Evolutionary conservation across 2,113 vertebrate genomes (phyloP), one percentile per base, ranked within the genome.

Genomic region (Epinephelus fuscoguttatus): DNA sequence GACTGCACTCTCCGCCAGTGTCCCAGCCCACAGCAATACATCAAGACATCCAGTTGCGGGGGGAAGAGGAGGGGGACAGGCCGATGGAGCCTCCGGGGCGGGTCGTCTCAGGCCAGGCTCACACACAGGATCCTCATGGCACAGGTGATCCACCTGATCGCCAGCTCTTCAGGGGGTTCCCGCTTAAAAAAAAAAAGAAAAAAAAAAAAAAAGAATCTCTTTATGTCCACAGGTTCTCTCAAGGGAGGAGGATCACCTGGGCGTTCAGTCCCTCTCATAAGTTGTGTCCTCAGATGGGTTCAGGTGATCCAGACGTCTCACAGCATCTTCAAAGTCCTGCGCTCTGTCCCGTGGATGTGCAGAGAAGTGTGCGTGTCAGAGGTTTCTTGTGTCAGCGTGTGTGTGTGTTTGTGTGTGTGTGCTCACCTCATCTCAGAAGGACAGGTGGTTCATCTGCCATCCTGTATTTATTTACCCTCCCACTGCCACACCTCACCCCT

Each of bases 1-100:
- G 98, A 97, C 96, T 94, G 97, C 94, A 96, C 97, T 97, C 95
- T 96, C 96, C 96, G 96, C 95, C 97, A 97, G 94, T 98, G 97
- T 95, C 96, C 98, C 96, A 99, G 96, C 95, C 98, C 97, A 97
- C 98, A 99, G 97, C 98, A 99, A 97, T 97, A 97, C 98, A 99
- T 99, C 96, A 97, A 99, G 97, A 98, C 95, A 96, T 95, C 89
- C 88, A 93, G 91, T 78, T 78, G 69, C 95, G 86, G 87, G 84
- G 87, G 84, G 73, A n/a, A 70, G 85, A 86, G 82, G 87, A 94
- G 78, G 74, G 86, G 42, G 72, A 86, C 88, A 87, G 90, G 90
- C 92, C 3, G 78, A 64, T 45, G 49, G 80, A 84, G 89, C 78
- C 84, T 82, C 81, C 1, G 60, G 73, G 42, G 56, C 45, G 78